Evolutionary conservation across 2,888 invertebrate genomes (phyloP).

Genomic region (Trichopria drosophilae): DNA sequence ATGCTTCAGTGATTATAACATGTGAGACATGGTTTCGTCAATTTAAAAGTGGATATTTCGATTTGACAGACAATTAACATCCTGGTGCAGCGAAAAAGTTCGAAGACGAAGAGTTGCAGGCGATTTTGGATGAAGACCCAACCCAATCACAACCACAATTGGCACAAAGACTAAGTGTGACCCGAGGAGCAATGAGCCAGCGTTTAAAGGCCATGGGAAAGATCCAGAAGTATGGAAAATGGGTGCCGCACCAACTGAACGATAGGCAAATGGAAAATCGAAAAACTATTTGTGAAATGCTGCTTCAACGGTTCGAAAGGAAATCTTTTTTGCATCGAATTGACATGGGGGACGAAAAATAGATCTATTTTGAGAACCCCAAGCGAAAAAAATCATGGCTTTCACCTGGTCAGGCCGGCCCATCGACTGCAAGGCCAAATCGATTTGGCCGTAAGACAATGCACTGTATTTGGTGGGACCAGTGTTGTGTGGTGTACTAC

Average conservation of each 20-base stretch:
- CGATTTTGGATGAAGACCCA: constrained; percentile 31
- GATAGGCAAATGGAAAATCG: constrained; percentile 14
- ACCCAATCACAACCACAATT: constrained; percentile 30
- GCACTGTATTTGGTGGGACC: constrained; percentile 9
- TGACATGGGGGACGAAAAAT: constrained; percentile 17
- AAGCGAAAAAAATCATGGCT: constrained; percentile 10
- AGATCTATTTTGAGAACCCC: no score
- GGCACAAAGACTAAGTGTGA: no score
- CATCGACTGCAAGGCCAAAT: constrained; percentile 15
- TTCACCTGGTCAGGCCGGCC: constrained; percentile 4
- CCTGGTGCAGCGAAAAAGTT: constrained; percentile 12
- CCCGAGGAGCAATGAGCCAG: constrained; percentile 20
- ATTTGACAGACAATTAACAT: constrained; percentile 29
- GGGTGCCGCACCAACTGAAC: no score
- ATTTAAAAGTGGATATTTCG: constrained; percentile 32
- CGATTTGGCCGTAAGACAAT: constrained; percentile 5
- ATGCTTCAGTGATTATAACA: no score
- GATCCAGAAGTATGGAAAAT: constrained; percentile 18
- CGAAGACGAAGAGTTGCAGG: constrained; percentile 32
- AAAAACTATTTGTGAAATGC: constrained; percentile 14
- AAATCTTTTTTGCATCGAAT: constrained; percentile 17
- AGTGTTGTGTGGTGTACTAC: no score
- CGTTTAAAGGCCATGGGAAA: constrained; percentile 21
- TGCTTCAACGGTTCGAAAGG: constrained; percentile 11
- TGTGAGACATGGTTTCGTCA: no score